Evolutionary conservation across 2,888 invertebrate species (phyloP), one percentile per base, ranked within the genome.

Genomic region (Lycocerus yunnanus): DNA sequence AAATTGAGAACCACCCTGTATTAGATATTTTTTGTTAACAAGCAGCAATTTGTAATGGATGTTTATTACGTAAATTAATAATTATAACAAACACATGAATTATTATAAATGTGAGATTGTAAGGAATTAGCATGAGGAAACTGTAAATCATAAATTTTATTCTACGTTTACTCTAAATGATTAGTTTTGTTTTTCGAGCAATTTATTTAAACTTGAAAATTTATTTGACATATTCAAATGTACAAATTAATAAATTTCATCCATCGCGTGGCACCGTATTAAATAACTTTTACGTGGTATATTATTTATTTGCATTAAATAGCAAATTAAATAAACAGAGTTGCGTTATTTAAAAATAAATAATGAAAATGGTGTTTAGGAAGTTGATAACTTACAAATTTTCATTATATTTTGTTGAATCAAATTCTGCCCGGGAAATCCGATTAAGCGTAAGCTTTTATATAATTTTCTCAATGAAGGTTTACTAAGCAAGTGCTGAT

Each of bases 391-490:
- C 66, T 71, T 66, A 24, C 15, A 20, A 66, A 71, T 24, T 66
- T 65, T 58, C 20, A 18, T 59, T 65, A 24, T 16, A 66, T 66
- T 58, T 24, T 14, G 71, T 27, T 59, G 58, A 66, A 58, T 66
- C 16, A 24, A 66, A 21, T 15, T 71, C 43, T 66, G 21, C 43
- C 60, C 14, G 43, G 58, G 2, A 66, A 71, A 66, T 70, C 59
- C 66, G 24, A 71, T 71, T 66, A 71, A 71, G 59, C 66, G 65
- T 24, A 66, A 58, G 58, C 71, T 59, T 59, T 71, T 71, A 71
- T 66, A 59, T 59, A 71, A 71, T 71, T 71, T 71, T 71, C 66
- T 21, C 13, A 14, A 24, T 66, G 71, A 71, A 58, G 59, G 66
- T 59, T 58, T 20, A 68, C 24, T 68, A 59, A 24, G 59, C 60